Conservation (phyloP, 2,113 vertebrate species). For the Smithornis capensis region DNA sequence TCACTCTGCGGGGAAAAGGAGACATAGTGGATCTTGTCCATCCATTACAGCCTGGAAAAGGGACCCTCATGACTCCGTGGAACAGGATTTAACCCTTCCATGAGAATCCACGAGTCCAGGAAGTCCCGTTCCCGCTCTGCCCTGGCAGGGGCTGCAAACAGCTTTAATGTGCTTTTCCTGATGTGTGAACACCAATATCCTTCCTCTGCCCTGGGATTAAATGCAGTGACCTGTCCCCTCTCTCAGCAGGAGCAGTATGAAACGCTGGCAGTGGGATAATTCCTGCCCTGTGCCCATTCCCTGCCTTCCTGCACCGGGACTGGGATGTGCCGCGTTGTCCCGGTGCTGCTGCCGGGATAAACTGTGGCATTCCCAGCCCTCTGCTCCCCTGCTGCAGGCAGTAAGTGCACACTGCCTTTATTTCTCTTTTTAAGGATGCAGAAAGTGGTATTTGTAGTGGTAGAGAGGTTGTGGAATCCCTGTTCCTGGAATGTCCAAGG, state of each 20-base stretch:
- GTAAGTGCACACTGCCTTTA: background rate
- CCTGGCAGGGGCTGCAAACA: background rate
- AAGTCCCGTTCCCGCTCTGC: background rate
- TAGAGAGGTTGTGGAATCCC: background rate
- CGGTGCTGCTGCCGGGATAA: background rate
- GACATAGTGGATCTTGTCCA: too few species aligned
- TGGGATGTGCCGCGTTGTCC: fast-evolving
- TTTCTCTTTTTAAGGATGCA: background rate
- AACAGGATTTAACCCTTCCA: background rate
- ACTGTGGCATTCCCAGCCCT: background rate
- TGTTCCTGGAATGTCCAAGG: background rate
- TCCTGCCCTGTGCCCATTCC: background rate
- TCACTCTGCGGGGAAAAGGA: background rate
- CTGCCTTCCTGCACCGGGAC: too few species aligned
- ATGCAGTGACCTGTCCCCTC: background rate
- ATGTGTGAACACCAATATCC: background rate
- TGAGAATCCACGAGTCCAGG: background rate
- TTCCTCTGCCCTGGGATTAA: background rate
- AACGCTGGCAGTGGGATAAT: fast-evolving
- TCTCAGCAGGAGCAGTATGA: background rate
- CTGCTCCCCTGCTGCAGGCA: background rate
- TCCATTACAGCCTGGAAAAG: background rate
- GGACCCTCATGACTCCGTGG: fast-evolving
- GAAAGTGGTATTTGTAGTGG: background rate
- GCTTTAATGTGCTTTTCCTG: background rate